A percentile compares a stretch with the other conserved stretches of the same genome.
Evolutionary conservation across 2,113 vertebrate genomes (phyloP).

Genomic region (Ageneiosus marmoratus): DNA sequence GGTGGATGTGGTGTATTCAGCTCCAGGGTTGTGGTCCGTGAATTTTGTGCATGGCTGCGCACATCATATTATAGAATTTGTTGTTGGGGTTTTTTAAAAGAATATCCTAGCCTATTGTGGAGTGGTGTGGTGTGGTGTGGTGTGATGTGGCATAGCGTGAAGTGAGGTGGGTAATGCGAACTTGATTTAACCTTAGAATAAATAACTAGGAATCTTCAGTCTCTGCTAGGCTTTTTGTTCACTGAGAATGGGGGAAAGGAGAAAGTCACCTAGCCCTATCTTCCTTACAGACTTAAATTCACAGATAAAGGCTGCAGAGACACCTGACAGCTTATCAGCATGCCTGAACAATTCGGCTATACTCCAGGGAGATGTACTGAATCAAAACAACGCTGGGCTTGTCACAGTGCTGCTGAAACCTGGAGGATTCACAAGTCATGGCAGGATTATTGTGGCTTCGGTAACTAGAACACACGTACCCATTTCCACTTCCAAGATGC

Average conservation of each 20-base stretch:
- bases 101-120: neutral
- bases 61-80: neutral
- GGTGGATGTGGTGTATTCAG: neutral
- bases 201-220: neutral
- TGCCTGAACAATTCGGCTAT: neutral
- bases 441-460: neutral
- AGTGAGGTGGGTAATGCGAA: neutral
- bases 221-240: neutral
- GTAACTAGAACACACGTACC: neutral
- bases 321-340: constrained; percentile 15
- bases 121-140: neutral
- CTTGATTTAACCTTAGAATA: neutral
- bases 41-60: neutral
- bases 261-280: neutral
- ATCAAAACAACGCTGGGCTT: neutral
- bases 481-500: neutral
- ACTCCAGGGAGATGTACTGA: neutral
- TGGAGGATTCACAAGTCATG: constrained; percentile 4
- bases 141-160: neutral
- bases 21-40: neutral
- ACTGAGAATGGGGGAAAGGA: neutral
- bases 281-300: neutral
- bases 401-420: constrained; percentile 2
- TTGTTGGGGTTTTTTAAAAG: neutral
- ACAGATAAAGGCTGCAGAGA: neutral